Conservation (phyloP, 1,140 invertebrate genomes). For the Drosophila burlai region DNA sequence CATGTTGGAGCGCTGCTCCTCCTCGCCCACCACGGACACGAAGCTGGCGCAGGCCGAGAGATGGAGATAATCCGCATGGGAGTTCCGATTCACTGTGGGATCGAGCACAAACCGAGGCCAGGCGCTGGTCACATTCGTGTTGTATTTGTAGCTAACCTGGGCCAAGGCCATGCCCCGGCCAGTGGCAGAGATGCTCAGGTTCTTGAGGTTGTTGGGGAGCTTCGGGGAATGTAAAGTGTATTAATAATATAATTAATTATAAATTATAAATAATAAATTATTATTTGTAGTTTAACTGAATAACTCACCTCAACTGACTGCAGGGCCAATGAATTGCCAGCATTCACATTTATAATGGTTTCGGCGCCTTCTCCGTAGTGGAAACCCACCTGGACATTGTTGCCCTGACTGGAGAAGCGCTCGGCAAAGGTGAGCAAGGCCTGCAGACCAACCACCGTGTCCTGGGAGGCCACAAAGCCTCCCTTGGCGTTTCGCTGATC, state of each 20-base stretch:
- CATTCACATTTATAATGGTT: slow-evolving; percentile 89
- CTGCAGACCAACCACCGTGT: slow-evolving; percentile 91
- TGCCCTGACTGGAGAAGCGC: slow-evolving; percentile 86
- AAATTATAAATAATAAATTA: too few species aligned
- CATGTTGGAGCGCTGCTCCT: slow-evolving; percentile 91
- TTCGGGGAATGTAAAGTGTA: slow-evolving; percentile 1
- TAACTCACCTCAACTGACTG: slow-evolving; percentile 86
- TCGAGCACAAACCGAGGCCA: slow-evolving; percentile 96
- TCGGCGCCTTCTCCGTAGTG: slow-evolving; percentile 87
- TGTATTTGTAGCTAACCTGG: slow-evolving; percentile 93
- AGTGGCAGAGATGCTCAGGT: slow-evolving; percentile 89
- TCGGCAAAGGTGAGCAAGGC: slow-evolving; percentile 90
- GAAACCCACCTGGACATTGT: slow-evolving; percentile 87
- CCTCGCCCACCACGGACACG: slow-evolving; percentile 86
- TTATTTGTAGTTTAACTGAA: too few species aligned
- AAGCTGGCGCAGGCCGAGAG: slow-evolving; percentile 94
- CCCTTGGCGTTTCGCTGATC: slow-evolving; percentile 92
- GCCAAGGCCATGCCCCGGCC: slow-evolving; percentile 94
- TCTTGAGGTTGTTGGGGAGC: slow-evolving; percentile 76
- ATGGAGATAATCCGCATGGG: slow-evolving; percentile 93
- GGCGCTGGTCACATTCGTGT: slow-evolving; percentile 95
- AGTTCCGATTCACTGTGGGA: slow-evolving; percentile 94
- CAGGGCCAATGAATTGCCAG: slow-evolving; percentile 90
- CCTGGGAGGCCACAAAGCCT: slow-evolving; percentile 91
- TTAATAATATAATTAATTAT: slow-evolving; percentile 2